phyloP scores from a whole-genome alignment of 1,140 invertebrate genomes.

The Apocrypta bakeri region DNA sequence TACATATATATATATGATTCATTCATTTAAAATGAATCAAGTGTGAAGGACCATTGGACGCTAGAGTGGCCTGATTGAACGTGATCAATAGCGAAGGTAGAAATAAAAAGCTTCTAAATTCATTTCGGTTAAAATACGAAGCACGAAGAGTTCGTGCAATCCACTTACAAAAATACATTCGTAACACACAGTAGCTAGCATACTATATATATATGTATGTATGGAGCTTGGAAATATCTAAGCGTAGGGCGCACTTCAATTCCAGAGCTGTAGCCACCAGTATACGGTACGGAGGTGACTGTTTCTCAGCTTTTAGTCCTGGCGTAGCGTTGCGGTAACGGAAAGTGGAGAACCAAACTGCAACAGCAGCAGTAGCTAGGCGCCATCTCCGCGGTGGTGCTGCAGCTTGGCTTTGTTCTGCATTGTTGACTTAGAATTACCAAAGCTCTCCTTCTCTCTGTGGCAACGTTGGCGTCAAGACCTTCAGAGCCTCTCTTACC shows the following conservation, averaged over 20 bases:
- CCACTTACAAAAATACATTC: too few relatives aligned
- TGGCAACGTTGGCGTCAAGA: background rate
- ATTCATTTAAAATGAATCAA: background rate
- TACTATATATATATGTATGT: too few relatives aligned
- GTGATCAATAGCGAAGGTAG: too few relatives aligned
- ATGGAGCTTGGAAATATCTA: too few relatives aligned
- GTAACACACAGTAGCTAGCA: too few relatives aligned
- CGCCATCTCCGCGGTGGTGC: background rate
- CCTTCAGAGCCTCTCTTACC: too few relatives aligned
- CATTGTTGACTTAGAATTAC: conserved; percentile 34
- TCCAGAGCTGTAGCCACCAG: background rate
- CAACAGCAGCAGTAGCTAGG: background rate
- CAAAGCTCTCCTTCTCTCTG: conserved; percentile 29
- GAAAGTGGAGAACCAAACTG: conserved; percentile 24
- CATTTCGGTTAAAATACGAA: too few relatives aligned
- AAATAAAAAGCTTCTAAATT: too few relatives aligned
- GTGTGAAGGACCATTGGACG: background rate
- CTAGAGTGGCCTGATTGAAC: background rate
- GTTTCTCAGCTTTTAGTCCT: background rate
- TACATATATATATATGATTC: too few relatives aligned
- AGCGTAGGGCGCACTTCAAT: background rate
- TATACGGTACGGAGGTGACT: background rate
- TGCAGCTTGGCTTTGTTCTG: conserved; percentile 27
- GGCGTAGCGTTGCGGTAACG: background rate
- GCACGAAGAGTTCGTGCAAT: too few relatives aligned